phyloP scores from a whole-genome alignment of 2,888 invertebrate species.

The Xanthostigma xanthostigma region DNA sequence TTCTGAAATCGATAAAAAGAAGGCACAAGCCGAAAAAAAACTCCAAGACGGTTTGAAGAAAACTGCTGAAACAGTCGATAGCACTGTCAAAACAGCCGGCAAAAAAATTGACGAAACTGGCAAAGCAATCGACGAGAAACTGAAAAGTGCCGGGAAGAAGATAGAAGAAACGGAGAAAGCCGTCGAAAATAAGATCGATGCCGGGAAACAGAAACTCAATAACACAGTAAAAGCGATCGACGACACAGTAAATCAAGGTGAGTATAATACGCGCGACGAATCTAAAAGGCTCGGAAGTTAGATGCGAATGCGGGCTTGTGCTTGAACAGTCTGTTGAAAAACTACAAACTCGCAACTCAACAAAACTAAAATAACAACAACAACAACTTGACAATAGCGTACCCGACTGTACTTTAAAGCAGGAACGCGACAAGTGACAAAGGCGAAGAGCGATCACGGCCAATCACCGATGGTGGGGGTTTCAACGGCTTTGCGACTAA shows the following conservation, averaged over 20 bases:
- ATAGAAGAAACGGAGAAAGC: slow-evolving; percentile 25
- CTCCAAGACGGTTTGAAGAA: slow-evolving; percentile 6
- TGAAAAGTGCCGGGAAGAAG: slow-evolving; percentile 1
- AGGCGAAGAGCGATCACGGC: too few species aligned
- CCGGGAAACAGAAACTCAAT: slow-evolving; percentile 8
- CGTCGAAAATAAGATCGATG: slow-evolving; percentile 20
- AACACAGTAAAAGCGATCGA: slow-evolving; percentile 10
- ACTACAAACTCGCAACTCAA: too few species aligned
- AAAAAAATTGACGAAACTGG: slow-evolving; percentile 5
- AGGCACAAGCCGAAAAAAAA: slow-evolving; percentile 9
- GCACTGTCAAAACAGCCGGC: slow-evolving; percentile 5
- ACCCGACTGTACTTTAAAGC: too few species aligned
- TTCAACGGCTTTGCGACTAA: too few species aligned
- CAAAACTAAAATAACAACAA: too few species aligned
- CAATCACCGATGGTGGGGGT: too few species aligned
- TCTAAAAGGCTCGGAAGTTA: too few species aligned
- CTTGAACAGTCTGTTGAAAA: too few species aligned
- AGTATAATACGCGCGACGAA: too few species aligned
- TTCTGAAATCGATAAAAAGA: slow-evolving; percentile 11
- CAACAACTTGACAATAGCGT: too few species aligned
- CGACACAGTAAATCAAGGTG: slow-evolving; percentile 10
- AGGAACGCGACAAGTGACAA: too few species aligned
- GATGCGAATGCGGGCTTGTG: too few species aligned
- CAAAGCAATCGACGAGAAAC: slow-evolving; percentile 4
- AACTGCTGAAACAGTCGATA: neutral